phyloP scores from a whole-genome alignment of 2,797 vertebrate genomes.

The Varecia variegata region DNA sequence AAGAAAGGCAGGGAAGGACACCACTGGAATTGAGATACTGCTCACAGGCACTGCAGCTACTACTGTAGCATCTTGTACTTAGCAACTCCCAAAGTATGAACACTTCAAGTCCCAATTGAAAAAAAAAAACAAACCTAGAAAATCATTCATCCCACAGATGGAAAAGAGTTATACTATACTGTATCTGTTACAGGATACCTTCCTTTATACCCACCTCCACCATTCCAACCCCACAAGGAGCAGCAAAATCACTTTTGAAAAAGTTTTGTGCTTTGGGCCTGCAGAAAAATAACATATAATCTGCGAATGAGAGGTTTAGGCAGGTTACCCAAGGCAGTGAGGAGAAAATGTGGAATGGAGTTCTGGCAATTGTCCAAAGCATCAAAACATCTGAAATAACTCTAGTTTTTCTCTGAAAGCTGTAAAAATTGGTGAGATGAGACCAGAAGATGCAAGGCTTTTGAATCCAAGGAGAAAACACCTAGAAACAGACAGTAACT shows the following conservation, averaged over 20 bases:
- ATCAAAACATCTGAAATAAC: not conserved
- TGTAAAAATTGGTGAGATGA: not conserved
- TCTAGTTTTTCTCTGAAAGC: not conserved
- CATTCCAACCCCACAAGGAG: not conserved
- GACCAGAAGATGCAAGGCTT: not conserved
- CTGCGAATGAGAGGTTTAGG: not conserved
- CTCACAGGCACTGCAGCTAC: not conserved
- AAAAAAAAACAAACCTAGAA: not conserved
- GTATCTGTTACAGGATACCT: conserved; percentile 1
- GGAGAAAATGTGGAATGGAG: not conserved
- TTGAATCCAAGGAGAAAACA: not conserved
- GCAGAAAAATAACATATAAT: conserved; percentile 4
- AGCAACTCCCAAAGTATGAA: not conserved
- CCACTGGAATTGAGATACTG: not conserved
- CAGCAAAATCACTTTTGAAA: not conserved
- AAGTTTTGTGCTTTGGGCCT: conserved; percentile 28
- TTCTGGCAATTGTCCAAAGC: conserved; percentile 6
- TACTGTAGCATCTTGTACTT: not conserved
- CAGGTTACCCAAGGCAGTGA: not conserved
- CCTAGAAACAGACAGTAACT: not conserved
- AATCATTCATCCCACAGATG: not conserved
- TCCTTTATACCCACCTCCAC: not conserved
- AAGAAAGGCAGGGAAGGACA: not conserved
- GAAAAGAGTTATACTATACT: not conserved
- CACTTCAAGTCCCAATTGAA: not conserved